Percentiles rank a stretch among this genome's conserved stretches.
phyloP scores from a whole-genome alignment of 2,888 invertebrate species.

The Tetranychus truncatus region DNA sequence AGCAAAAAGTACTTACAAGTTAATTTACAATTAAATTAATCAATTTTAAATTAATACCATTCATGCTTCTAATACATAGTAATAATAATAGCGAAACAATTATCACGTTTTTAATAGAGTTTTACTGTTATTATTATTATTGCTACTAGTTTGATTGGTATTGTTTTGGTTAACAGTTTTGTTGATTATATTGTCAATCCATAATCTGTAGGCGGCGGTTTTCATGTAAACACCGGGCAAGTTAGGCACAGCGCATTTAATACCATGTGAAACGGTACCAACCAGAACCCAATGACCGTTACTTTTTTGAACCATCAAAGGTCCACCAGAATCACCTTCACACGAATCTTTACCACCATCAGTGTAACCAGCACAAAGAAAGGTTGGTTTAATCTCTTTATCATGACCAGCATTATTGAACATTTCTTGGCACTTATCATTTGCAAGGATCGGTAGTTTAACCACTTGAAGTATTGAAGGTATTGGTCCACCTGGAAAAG shows the following conservation, averaged over 20 bases:
- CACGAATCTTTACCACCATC: conserved; percentile 27
- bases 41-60: too few species aligned
- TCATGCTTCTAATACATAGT: not conserved
- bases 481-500: conserved; percentile 49
- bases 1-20: too few species aligned
- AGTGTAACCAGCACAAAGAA: conserved; percentile 74
- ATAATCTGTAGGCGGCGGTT: conserved; percentile 73
- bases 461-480: conserved; percentile 77
- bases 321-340: conserved; percentile 76
- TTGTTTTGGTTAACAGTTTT: not conserved
- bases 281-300: conserved; percentile 62
- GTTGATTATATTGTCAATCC: conserved; percentile 40
- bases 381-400: conserved; percentile 65
- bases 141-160: not conserved
- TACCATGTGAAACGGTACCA: conserved; percentile 84
- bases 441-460: conserved; percentile 72
- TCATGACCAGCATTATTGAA: conserved; percentile 72
- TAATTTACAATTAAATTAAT: too few species aligned
- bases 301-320: conserved; percentile 60
- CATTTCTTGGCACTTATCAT: conserved; percentile 79
- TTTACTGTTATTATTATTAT: not conserved
- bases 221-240: conserved; percentile 83
- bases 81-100: not conserved
- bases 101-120: not conserved
- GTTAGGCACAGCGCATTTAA: conserved; percentile 77